Base-by-base conservation (phyloP, 2,888 invertebrate genomes). In the Ophion ventricosus region DNA sequence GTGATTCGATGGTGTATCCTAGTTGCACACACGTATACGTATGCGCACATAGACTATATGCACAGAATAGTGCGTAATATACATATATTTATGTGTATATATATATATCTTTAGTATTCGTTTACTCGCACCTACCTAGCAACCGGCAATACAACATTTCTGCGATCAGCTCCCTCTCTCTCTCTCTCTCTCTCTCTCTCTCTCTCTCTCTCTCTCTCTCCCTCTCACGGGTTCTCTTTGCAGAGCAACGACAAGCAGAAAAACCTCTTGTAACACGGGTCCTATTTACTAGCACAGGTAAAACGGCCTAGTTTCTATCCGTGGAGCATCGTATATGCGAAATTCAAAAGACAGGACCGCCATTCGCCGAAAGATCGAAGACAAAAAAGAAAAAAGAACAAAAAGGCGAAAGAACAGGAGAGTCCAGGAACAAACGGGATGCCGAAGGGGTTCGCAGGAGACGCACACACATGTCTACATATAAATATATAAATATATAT, bases 291-390 rank as follows among this genome's bases (percentile, higher is more conserved):
- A 76, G 78, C 87, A 88, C 88, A 90, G 88, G 87, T 89, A 89
- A 88, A 88, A 88, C 90, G 90, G 89, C 90, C 91, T 87, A 90
- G 87, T 89, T 90, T 89, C 79, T 82, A 89, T 77, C 86, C 84
- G 80, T 76, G 70, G 76, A 64, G 66, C 64, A 82, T 72, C 83
- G 69, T 79, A 64, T 26, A 40, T 66, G 73, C 85, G 87, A 87
- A 86, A 88, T 90, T 91, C 88, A 91, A 91, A 91, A 89, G 88
- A 87, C 66, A 82, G 80, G 20, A 56, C 81, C 82, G 75, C 85
- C 77, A 83, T 86, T 87, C 79, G 63, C 74, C 10, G 61, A 73
- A 80, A 83, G 85, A 84, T 83, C 84, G 79, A 83, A 84, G 82
- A 84, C 66, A 80, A 82, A 83, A 80, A 85, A 61, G 40, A 26